Percentiles rank a stretch among this genome's conserved stretches.
Evolutionary conservation across 2,888 invertebrate species (phyloP).

Genomic region (Dinocampus coccinellae): DNA sequence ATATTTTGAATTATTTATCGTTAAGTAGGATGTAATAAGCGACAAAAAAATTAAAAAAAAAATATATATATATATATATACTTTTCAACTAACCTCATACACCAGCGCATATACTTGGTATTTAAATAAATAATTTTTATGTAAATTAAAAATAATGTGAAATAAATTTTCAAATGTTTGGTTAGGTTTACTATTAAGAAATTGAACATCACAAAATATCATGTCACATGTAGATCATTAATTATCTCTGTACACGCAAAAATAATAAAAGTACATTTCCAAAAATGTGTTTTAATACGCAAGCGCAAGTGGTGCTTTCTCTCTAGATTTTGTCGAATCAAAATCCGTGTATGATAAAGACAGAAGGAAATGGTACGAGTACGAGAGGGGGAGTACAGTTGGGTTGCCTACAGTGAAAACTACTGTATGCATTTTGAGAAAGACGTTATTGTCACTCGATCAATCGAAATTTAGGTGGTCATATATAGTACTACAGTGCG

Average conservation of each 20-base stretch:
- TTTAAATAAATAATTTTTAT: neutral
- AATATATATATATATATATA: neutral
- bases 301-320: neutral
- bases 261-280: neutral
- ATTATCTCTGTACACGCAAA: neutral
- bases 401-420: neutral
- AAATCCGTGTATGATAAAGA: neutral
- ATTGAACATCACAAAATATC: neutral
- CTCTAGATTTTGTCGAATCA: conserved; percentile 1
- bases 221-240: neutral
- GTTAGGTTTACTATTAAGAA: neutral
- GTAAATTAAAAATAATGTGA: neutral
- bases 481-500: conserved; percentile 37
- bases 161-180: neutral
- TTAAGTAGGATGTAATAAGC: neutral
- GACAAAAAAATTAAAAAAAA: neutral
- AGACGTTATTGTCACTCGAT: conserved; percentile 44
- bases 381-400: neutral
- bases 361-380: neutral
- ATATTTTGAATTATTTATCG: neutral
- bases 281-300: neutral
- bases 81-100: neutral
- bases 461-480: conserved; percentile 45
- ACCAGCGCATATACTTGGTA: neutral
- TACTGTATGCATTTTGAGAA: conserved; percentile 5